Evolutionary conservation across 2,888 invertebrate genomes (phyloP).

Genomic region (Arge pagana): DNA sequence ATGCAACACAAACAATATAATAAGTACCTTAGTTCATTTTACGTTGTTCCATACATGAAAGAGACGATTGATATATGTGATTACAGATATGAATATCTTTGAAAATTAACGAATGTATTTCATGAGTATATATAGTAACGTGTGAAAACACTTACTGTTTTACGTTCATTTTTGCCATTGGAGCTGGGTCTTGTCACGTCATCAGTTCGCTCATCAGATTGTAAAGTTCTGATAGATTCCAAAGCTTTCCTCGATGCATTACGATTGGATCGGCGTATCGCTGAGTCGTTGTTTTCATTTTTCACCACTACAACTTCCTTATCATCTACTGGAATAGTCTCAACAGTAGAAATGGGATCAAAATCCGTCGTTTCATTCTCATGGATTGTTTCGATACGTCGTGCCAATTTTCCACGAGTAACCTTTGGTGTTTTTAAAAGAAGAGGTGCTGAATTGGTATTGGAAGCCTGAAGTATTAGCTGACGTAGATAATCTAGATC

Average conservation of each 20-base stretch:
- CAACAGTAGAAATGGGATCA: neutral
- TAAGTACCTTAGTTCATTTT: too few relatives aligned
- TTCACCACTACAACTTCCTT: constrained; percentile 2
- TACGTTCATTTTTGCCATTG: constrained; percentile 5
- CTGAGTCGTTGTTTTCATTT: neutral
- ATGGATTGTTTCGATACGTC: constrained; percentile 48
- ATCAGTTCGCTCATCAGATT: constrained; percentile 26
- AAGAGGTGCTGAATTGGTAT: constrained; percentile 36
- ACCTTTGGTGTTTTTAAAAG: constrained; percentile 48
- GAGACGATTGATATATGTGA: too few relatives aligned
- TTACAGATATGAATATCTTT: too few relatives aligned
- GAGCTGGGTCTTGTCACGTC: constrained; percentile 41
- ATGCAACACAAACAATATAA: too few relatives aligned
- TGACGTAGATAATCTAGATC: constrained; percentile 30
- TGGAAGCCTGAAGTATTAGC: constrained; percentile 39
- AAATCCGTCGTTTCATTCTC: constrained; percentile 39
- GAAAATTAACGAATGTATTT: too few relatives aligned
- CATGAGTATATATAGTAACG: too few relatives aligned
- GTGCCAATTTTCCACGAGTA: constrained; percentile 33
- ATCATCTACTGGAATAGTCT: neutral
- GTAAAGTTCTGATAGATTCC: constrained; percentile 43
- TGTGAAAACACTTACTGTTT: too few relatives aligned
- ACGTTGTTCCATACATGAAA: too few relatives aligned
- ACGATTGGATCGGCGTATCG: constrained; percentile 34
- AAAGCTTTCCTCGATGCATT: constrained; percentile 46